Percentiles rank a stretch among this genome's conserved stretches.
phyloP scores from a whole-genome alignment of 2,888 invertebrate species.

The Tetragonisca angustula region DNA sequence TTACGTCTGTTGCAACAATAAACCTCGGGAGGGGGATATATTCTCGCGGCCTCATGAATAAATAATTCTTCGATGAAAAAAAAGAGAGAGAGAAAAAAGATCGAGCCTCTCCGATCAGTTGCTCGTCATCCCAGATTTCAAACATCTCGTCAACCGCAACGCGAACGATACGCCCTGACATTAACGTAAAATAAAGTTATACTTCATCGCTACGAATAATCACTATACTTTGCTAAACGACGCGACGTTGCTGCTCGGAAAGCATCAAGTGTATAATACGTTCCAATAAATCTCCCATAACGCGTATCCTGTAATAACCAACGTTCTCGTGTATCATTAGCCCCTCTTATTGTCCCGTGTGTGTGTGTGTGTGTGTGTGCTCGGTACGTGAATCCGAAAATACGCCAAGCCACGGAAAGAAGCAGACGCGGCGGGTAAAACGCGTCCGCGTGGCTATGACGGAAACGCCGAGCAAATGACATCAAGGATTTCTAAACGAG shows the following conservation, averaged over 20 bases:
- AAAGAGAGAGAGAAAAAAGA: too few species aligned
- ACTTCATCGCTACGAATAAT: background rate
- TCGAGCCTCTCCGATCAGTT: too few species aligned
- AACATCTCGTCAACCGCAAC: background rate
- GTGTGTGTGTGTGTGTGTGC: too few species aligned
- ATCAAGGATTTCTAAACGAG: slow-evolving; percentile 3
- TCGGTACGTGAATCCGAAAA: background rate
- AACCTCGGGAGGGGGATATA: too few species aligned
- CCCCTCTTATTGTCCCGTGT: too few species aligned
- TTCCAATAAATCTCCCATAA: background rate
- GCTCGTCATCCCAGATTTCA: too few species aligned
- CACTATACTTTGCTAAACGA: background rate
- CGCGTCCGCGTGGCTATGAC: too few species aligned
- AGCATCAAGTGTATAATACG: background rate
- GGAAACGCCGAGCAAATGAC: background rate
- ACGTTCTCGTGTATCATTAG: background rate
- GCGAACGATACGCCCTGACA: background rate
- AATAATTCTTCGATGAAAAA: too few species aligned
- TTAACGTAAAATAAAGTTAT: background rate
- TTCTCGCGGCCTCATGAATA: too few species aligned
- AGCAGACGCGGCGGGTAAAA: too few species aligned
- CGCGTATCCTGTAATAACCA: background rate
- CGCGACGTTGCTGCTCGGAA: background rate
- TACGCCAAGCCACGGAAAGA: background rate
- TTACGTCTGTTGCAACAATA: too few species aligned